Evolutionary conservation across 1,140 invertebrate genomes (phyloP).

Genomic region (Cherax quadricarinatus): DNA sequence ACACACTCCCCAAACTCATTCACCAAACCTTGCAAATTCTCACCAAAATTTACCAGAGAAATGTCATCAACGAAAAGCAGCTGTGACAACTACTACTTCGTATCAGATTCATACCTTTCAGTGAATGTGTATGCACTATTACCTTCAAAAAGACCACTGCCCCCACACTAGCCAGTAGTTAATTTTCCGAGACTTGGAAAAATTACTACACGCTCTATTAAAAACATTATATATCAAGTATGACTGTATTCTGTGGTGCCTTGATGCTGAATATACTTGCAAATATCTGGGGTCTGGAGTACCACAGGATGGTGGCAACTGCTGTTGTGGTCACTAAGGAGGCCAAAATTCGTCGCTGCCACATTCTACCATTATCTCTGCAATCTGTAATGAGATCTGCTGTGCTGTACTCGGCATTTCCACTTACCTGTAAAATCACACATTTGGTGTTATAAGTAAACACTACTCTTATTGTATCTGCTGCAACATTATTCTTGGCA

Average conservation of each 20-base stretch:
- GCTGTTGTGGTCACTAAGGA: constrained; percentile 49
- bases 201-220: not conserved
- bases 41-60: no score
- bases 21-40: no score
- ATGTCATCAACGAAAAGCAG: no score
- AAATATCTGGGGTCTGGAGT: constrained; percentile 28
- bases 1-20: no score
- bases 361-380: constrained; percentile 29
- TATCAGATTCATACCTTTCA: no score
- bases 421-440: constrained; percentile 21
- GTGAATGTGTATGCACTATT: no score
- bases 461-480: not conserved
- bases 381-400: constrained; percentile 54
- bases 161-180: no score
- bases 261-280: constrained; percentile 21
- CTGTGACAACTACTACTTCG: no score
- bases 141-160: no score
- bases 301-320: constrained; percentile 47
- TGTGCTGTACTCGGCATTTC: constrained; percentile 55
- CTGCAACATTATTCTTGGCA: no score
- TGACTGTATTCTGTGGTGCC: constrained; percentile 15
- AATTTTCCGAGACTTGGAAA: no score
- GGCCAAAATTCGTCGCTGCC: constrained; percentile 56
- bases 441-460: not conserved
- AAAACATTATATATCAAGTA: constrained; percentile 42